Base-by-base conservation (phyloP, 2,113 vertebrate species). In the Charadrius vociferus region DNA sequence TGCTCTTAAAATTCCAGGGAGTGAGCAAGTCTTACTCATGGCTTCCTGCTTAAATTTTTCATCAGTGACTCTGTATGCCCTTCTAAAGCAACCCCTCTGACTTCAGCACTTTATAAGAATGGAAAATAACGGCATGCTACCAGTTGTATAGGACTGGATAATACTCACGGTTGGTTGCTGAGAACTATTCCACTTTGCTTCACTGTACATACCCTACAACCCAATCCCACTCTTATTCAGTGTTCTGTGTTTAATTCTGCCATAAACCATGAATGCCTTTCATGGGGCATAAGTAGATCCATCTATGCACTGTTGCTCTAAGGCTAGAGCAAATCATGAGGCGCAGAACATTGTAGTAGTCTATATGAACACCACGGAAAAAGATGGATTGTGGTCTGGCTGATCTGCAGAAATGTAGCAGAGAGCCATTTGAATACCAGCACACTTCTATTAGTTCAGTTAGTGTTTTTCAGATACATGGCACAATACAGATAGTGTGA, bases 331-430 rank as follows among this genome's bases (percentile, higher is more conserved):
- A 78, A 59, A 63, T 16, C 7, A 14, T 1, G 24, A 37, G 17
- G 6, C 37, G 17, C 34, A 53, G 43, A 39, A 12, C 14, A 26
- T 10, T 36, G 22, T 8, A n/a, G 32, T 4, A 65, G 23, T 63
- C 56, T 47, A 0, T 16, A 5, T 5, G 53, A 81, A 27, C 0
- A 0, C 19, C 32, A 39, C 36, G 55, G 43, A 16, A 23, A 67
- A 23, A 24, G 12, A 13, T 77, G 84, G 34, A 7, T 16, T 37
- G 39, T 26, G 74, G 16, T 68, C 41, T 82, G 52, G 29, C 9
- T 6, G 39, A 12, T 59, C 55, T 91, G 71, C n/a, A 86, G 81
- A 77, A 58, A 80, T 1, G 23, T 0, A 85, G 37, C 61, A 71
- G 37, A 73, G 39, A 72, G 2, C 12, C 24, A 19, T 37, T 23